A percentile compares a stretch with the other conserved stretches of the same genome.
Conservation (phyloP, 1,140 invertebrate species). For the Solenopsis fugax region DNA sequence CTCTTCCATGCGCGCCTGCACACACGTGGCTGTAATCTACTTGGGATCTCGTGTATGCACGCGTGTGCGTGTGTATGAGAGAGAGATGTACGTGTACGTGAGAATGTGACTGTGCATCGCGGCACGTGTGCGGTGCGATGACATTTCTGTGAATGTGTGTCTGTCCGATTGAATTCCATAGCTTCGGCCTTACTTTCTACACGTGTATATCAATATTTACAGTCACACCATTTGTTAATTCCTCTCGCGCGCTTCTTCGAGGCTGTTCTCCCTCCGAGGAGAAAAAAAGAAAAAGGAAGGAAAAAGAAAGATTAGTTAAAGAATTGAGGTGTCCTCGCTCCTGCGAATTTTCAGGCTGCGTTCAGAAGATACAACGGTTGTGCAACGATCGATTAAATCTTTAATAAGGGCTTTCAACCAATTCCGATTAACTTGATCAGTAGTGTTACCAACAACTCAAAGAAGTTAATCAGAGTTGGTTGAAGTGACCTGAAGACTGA, state of each 20-base stretch:
- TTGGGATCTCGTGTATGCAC: slow-evolving; percentile 19
- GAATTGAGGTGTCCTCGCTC: background rate
- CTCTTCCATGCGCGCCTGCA: slow-evolving; percentile 28
- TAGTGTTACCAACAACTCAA: too few relatives aligned
- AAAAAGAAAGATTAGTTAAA: background rate
- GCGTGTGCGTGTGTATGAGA: background rate
- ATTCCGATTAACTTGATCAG: too few relatives aligned
- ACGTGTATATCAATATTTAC: slow-evolving; percentile 73
- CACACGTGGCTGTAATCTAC: slow-evolving; percentile 24
- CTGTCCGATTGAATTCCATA: slow-evolving; percentile 8
- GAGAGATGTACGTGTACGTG: background rate
- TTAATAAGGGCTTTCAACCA: too few relatives aligned
- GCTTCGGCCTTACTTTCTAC: slow-evolving; percentile 61
- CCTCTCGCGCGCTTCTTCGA: slow-evolving; percentile 43
- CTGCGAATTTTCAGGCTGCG: background rate
- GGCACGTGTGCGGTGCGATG: slow-evolving; percentile 20
- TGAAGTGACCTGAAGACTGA: too few relatives aligned
- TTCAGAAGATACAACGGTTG: too few relatives aligned
- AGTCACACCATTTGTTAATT: slow-evolving; percentile 58
- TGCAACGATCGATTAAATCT: too few relatives aligned
- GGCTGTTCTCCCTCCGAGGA: slow-evolving; percentile 32
- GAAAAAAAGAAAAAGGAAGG: background rate
- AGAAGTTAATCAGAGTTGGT: too few relatives aligned
- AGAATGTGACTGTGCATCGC: background rate
- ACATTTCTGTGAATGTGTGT: slow-evolving; percentile 25